phyloP scores from a whole-genome alignment of 2,797 vertebrate genomes.

The Champsocephalus esox region DNA sequence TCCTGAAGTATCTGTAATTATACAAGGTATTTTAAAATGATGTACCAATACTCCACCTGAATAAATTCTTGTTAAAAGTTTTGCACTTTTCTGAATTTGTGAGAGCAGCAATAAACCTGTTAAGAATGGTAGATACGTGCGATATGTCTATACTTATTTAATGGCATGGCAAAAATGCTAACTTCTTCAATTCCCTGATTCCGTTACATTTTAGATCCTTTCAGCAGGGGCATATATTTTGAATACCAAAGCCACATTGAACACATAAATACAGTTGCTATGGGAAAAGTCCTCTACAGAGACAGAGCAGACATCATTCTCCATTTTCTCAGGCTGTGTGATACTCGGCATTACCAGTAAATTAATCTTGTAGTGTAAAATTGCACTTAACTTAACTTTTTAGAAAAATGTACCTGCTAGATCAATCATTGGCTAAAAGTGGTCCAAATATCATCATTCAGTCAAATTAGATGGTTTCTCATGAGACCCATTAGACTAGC shows the following conservation, averaged over 20 bases:
- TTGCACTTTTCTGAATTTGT: not conserved
- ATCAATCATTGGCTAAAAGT: not conserved
- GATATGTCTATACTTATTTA: not conserved
- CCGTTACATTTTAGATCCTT: not conserved
- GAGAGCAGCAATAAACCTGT: no score
- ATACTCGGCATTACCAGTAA: not conserved
- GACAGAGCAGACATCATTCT: not conserved
- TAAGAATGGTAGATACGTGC: no score
- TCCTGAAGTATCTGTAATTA: not conserved
- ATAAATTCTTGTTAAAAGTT: not conserved
- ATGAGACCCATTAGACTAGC: not conserved
- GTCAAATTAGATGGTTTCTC: constrained; percentile 15
- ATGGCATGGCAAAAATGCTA: not conserved
- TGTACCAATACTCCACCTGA: not conserved
- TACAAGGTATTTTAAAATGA: not conserved
- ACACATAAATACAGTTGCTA: not conserved
- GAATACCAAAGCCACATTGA: not conserved
- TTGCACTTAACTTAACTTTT: not conserved
- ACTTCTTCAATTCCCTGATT: not conserved
- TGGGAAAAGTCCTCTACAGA: not conserved
- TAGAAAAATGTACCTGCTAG: not conserved
- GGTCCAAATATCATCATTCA: constrained; percentile 8
- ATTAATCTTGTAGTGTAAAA: constrained; percentile 1
- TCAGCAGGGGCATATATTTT: not conserved
- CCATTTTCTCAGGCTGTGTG: not conserved